Percentiles rank a stretch among this genome's conserved stretches.
Conservation (phyloP, 2,888 invertebrate genomes). For the Dryadula phaetusa region DNA sequence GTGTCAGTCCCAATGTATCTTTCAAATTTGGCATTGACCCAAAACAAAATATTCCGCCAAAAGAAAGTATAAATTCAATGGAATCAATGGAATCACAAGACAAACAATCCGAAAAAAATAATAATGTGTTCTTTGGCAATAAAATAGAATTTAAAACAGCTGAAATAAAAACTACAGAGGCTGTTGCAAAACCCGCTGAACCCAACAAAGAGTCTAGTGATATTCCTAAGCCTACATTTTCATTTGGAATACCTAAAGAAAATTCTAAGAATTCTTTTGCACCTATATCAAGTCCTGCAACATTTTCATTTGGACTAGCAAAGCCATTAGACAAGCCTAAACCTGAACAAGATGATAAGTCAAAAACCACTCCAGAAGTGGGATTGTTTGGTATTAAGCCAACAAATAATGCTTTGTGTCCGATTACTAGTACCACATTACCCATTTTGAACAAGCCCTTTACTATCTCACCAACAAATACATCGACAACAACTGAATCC, state of each 20-base stretch:
- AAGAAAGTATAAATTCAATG: neutral
- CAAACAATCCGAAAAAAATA: slow-evolving; percentile 66
- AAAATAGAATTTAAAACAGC: slow-evolving; percentile 43
- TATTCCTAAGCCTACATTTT: slow-evolving; percentile 56
- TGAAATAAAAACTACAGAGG: slow-evolving; percentile 3
- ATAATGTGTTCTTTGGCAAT: slow-evolving; percentile 58
- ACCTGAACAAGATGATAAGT: neutral
- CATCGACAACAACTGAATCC: slow-evolving; percentile 43
- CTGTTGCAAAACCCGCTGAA: slow-evolving; percentile 45
- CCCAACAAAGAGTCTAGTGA: slow-evolving; percentile 40
- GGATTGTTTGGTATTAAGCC: slow-evolving; percentile 14
- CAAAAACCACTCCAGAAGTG: neutral
- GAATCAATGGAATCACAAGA: slow-evolving; percentile 30
- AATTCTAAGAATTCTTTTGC: slow-evolving; percentile 16
- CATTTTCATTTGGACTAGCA: slow-evolving; percentile 9
- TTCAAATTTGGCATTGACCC: slow-evolving; percentile 69
- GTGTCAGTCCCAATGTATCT: slow-evolving; percentile 51
- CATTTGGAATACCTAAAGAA: slow-evolving; percentile 64
- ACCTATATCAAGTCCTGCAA: neutral
- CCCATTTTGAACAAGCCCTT: slow-evolving; percentile 36
- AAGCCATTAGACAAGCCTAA: neutral
- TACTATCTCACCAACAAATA: neutral
- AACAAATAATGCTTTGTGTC: neutral
- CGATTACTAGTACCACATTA: neutral
- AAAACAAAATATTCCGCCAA: slow-evolving; percentile 48